These are phyloP conservation scores for Tetramorium parvispinum DNA, from an alignment of 1,140 invertebrate species.

Conservation along the genomic window DNA sequence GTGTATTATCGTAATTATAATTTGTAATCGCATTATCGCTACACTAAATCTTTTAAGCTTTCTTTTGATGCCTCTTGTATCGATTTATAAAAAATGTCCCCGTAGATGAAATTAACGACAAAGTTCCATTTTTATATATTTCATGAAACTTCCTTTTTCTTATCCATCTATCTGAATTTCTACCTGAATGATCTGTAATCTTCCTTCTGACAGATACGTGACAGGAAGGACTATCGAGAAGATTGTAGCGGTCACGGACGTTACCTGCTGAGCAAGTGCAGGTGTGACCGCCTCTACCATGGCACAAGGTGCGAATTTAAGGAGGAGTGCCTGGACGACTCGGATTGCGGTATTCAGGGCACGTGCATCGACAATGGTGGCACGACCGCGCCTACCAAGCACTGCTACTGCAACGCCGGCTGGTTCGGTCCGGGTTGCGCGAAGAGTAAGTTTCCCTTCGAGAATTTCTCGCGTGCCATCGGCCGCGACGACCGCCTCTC, in stretches of 20 bases:
- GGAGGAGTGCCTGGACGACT: constrained; percentile 93
- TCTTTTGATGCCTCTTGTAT: not conserved
- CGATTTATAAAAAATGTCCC: too few relatives aligned
- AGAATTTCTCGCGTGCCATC: constrained; percentile 29
- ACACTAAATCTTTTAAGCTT: not conserved
- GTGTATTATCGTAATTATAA: not conserved
- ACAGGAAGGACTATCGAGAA: constrained; percentile 91
- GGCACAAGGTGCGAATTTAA: constrained; percentile 93
- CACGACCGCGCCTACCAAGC: constrained; percentile 92
- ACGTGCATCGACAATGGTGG: constrained; percentile 93
- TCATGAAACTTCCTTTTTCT: too few relatives aligned
- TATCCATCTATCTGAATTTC: not conserved
- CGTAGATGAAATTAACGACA: not conserved
- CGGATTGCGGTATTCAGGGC: constrained; percentile 94
- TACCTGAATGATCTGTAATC: not conserved
- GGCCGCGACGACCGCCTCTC: not conserved
- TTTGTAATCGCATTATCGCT: not conserved
- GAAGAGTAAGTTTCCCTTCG: constrained; percentile 88
- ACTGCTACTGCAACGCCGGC: constrained; percentile 95
- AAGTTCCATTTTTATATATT: not conserved
- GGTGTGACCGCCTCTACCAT: constrained; percentile 93
- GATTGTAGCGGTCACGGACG: constrained; percentile 93
- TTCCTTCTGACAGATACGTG: constrained; percentile 76
- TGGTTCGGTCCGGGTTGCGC: constrained; percentile 93
- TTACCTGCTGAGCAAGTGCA: constrained; percentile 91